A percentile compares a stretch with the other conserved stretches of the same genome.
These are phyloP conservation scores for Hecatera dysodea DNA, from an alignment of 2,888 invertebrate genomes.

Conservation along the genomic window DNA sequence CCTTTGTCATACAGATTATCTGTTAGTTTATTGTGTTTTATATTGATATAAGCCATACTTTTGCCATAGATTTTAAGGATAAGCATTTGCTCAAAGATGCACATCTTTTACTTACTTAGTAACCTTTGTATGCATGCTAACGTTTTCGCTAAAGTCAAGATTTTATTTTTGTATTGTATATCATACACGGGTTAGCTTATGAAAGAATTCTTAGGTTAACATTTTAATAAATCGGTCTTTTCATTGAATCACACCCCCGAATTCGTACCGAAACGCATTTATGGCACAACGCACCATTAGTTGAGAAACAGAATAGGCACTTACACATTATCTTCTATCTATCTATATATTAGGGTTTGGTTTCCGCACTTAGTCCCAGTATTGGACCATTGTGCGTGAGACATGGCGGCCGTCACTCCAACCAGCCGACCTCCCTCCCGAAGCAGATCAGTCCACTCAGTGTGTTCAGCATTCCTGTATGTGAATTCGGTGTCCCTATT, in stretches of 20 bases:
- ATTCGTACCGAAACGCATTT: slow-evolving; percentile 56
- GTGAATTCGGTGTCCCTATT: too few species aligned
- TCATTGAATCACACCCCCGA: background rate
- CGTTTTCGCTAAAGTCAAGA: too few species aligned
- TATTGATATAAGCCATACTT: slow-evolving; percentile 16
- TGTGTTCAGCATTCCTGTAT: too few species aligned
- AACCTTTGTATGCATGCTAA: background rate
- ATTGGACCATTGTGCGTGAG: too few species aligned
- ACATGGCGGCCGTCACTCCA: too few species aligned
- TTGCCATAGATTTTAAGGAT: slow-evolving; percentile 14
- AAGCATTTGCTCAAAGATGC: slow-evolving; percentile 10
- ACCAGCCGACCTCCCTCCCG: too few species aligned
- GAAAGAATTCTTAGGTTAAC: background rate
- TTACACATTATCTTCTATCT: background rate
- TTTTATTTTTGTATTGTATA: background rate
- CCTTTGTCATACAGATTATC: background rate
- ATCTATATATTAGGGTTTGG: too few species aligned
- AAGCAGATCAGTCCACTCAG: too few species aligned
- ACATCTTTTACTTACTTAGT: background rate
- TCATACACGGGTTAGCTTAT: background rate
- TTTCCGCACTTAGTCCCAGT: too few species aligned
- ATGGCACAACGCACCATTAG: slow-evolving; percentile 13
- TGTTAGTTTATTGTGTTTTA: slow-evolving; percentile 16
- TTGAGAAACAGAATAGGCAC: background rate
- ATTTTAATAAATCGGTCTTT: background rate